Conservation (phyloP, 2,797 vertebrate species). For the Lepus oiostolus region DNA sequence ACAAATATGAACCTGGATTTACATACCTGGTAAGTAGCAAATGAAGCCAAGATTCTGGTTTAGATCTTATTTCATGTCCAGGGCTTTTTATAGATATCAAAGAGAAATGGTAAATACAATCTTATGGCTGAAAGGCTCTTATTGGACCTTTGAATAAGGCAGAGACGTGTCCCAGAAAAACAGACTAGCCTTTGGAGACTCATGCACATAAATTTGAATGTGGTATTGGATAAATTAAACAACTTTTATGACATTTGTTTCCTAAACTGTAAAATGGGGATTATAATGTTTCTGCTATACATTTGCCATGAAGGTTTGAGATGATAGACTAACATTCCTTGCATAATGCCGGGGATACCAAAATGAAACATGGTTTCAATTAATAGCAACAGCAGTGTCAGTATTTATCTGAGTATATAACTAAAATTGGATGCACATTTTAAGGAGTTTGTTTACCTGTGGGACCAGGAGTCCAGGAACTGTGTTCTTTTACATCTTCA, state of each 20-base stretch:
- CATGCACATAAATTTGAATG: background rate
- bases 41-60: background rate
- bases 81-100: background rate
- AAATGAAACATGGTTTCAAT: slow-evolving; percentile 3
- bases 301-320: background rate
- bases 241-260: background rate
- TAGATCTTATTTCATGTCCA: background rate
- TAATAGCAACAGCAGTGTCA: background rate
- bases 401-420: background rate
- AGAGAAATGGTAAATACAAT: background rate
- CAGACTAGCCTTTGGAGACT: background rate
- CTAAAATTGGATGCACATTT: background rate
- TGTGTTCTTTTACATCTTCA: background rate
- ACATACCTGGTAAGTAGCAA: background rate
- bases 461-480: background rate
- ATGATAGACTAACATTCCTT: background rate
- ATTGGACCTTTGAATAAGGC: background rate
- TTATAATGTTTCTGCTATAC: background rate
- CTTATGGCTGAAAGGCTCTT: background rate
- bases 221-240: background rate
- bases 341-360: background rate
- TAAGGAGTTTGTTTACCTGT: background rate
- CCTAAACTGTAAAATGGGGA: background rate
- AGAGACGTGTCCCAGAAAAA: background rate
- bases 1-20: background rate